Conservation (phyloP, 2,113 vertebrate species). For the Gymnocephalus cernua region DNA sequence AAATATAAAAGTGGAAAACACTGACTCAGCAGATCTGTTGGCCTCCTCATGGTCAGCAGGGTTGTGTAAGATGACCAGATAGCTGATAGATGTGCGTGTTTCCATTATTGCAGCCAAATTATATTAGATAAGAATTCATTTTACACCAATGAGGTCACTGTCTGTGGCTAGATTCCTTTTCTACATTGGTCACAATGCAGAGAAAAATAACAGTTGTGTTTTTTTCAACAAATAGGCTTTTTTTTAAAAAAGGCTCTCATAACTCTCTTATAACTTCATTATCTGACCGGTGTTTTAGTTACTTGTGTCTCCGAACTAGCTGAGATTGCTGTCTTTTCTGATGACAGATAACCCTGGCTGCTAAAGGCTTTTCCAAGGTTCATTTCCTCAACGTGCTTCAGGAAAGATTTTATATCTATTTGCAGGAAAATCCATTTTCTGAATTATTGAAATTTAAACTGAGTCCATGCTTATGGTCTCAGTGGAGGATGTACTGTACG, state of each 20-base stretch:
- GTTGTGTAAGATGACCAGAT: neutral
- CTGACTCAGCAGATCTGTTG: neutral
- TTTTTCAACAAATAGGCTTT: neutral
- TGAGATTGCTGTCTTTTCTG: neutral
- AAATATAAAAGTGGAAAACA: neutral
- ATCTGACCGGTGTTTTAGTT: neutral
- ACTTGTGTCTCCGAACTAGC: slow-evolving; percentile 1
- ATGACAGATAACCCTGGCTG: slow-evolving; percentile 12
- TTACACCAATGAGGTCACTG: slow-evolving; percentile 12
- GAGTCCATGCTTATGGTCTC: slow-evolving; percentile 11
- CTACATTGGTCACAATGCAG: neutral
- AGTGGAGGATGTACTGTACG: slow-evolving; percentile 19
- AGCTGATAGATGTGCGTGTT: neutral
- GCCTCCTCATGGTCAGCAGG: neutral
- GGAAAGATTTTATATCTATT: slow-evolving; percentile 35
- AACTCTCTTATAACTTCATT: slow-evolving; percentile 2
- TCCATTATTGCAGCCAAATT: slow-evolving; percentile 28
- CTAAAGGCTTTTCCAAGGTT: slow-evolving; percentile 3
- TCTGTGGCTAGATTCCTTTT: slow-evolving; percentile 12
- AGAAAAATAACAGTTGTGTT: slow-evolving; percentile 25
- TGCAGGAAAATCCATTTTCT: neutral
- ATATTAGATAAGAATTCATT: slow-evolving; percentile 11
- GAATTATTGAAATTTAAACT: slow-evolving; percentile 32
- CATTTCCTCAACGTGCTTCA: neutral
- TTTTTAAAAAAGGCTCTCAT: neutral